Conservation (phyloP, 2,888 invertebrate genomes). For the Heliconius sara region DNA sequence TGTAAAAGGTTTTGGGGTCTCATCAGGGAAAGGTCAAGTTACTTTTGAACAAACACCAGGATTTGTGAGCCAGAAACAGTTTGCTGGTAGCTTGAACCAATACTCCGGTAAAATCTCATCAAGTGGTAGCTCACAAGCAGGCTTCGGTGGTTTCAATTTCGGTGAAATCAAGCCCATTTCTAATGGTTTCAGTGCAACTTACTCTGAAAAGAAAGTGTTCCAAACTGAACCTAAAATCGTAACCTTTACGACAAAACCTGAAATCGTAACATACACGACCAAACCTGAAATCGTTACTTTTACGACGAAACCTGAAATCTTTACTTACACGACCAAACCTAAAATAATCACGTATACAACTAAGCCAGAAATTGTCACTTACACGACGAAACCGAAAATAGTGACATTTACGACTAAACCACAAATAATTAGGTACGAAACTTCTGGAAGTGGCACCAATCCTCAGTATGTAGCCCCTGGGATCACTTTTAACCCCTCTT, state of each 20-base stretch:
- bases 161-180: conserved; percentile 66
- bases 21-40: conserved; percentile 44
- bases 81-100: conserved; percentile 20
- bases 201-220: conserved; percentile 71
- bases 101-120: conserved; percentile 46
- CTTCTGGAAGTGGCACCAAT: conserved; percentile 72
- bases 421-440: conserved; percentile 70
- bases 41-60: conserved; percentile 38
- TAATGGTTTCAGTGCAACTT: conserved; percentile 69
- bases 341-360: conserved; percentile 54
- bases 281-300: conserved; percentile 57
- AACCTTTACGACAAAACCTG: conserved; percentile 54
- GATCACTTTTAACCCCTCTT: conserved; percentile 66
- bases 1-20: conserved; percentile 40
- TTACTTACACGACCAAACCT: conserved; percentile 53
- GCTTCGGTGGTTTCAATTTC: conserved; percentile 54
- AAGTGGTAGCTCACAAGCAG: conserved; percentile 50
- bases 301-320: conserved; percentile 53
- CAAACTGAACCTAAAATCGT: conserved; percentile 61
- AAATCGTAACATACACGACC: conserved; percentile 59
- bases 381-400: conserved; percentile 67
- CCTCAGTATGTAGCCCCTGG: conserved; percentile 73
- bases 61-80: conserved; percentile 28
- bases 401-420: conserved; percentile 69
- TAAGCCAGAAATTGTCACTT: conserved; percentile 61